Evolutionary conservation across 2,113 vertebrate species (phyloP), one percentile per base, ranked within the genome.

Genomic region (Ranitomeya variabilis): DNA sequence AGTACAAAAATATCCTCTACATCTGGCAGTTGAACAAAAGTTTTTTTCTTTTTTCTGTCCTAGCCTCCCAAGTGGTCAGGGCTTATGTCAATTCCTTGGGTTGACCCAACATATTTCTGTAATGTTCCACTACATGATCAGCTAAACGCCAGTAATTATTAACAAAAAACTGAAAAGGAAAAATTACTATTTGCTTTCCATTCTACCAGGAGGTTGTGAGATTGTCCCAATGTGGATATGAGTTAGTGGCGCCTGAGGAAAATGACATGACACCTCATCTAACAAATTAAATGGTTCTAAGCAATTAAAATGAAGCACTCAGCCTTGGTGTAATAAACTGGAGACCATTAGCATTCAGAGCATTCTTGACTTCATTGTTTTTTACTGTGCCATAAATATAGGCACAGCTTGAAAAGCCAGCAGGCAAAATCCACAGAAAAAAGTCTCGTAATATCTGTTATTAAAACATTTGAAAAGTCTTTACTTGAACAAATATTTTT

Each of bases 221-320:
- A 37, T 26, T 91, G 92, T 87, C 92, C 92, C 92, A 92, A 83
- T 87, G 92, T 92, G 91, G 90, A 89, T 93, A 91, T 92, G 92
- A 94, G 91, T 92, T 93, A 93, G 91, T 91, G 91, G 90, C 91
- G 93, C 93, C 93, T 90, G 90, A 94, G 93, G 93, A 93, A 93
- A 93, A 92, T 90, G 91, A 91, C 92, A 92, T 90, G 92, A 93
- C 92, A 92, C 91, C 90, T 93, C 92, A 91, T 93, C 93, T 92
- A 92, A 93, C 92, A 94, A 94, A 94, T 94, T 93, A 94, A 94
- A 94, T 93, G 91, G 93, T 94, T 93, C 92, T 91, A 92, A 93
- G 93, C 94, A 93, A 94, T 94, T 94, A 93, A 93, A 94, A 93
- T 90, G 92, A 92, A 92, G 92, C 93, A 93, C 90, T 93, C 93